Conservation (phyloP, 1,140 invertebrate genomes). For the Ctenoplectra terminalis region DNA sequence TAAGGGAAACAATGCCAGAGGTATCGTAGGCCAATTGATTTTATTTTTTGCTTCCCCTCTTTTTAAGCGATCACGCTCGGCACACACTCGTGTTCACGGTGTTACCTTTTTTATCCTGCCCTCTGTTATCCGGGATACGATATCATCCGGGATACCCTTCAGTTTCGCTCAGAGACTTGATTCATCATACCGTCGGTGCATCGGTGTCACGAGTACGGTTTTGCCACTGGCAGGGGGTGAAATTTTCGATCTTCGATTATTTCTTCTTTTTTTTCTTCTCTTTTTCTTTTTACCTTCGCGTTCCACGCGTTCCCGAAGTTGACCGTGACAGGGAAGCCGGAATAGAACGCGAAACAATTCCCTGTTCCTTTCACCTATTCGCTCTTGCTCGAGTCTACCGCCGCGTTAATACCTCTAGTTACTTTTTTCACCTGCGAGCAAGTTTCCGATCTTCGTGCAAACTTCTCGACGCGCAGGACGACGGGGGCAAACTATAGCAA, state of each 20-base stretch:
- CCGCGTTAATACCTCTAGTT: conserved; percentile 31
- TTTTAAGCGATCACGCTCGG: conserved; percentile 3
- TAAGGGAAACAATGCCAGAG: conserved; percentile 34
- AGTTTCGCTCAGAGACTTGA: conserved; percentile 43
- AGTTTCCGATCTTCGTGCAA: conserved; percentile 57
- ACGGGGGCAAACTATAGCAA: not conserved
- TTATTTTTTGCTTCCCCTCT: conserved; percentile 11
- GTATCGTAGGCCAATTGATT: conserved; percentile 44
- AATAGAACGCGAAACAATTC: conserved; percentile 51
- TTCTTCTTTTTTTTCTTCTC: not conserved
- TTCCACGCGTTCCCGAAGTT: too few species aligned
- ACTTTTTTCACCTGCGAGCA: conserved; percentile 57
- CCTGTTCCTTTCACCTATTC: conserved; percentile 25
- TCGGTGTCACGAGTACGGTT: conserved; percentile 6
- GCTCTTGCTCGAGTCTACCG: not conserved
- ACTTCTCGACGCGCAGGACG: conserved; percentile 21
- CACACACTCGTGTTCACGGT: not conserved
- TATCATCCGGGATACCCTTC: conserved; percentile 31
- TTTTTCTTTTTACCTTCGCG: not conserved
- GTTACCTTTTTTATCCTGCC: not conserved
- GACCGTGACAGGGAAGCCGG: not conserved
- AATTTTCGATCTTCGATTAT: conserved; percentile 49
- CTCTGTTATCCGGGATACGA: conserved; percentile 6
- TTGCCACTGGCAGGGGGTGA: conserved; percentile 13
- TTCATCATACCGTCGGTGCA: conserved; percentile 39